Evolutionary conservation across 2,888 invertebrate species (phyloP).

Genomic region (Hydraecia micacea): DNA sequence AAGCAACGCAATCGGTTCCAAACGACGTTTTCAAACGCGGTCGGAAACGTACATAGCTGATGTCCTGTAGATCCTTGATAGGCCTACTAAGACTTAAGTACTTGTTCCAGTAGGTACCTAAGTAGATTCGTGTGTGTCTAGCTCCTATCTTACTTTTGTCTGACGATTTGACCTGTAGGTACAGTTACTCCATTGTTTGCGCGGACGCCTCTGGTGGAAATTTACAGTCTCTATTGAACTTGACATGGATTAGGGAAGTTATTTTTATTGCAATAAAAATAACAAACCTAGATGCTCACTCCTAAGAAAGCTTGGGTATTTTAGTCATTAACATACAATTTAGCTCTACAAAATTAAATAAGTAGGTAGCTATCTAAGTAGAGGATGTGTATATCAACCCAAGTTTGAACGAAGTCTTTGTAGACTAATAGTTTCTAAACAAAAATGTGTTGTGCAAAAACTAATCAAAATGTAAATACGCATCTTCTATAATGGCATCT

Average conservation of each 20-base stretch:
- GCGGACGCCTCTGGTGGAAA: neutral
- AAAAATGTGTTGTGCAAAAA: neutral
- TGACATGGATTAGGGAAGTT: neutral
- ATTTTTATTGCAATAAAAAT: neutral
- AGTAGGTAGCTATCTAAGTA: neutral
- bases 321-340: neutral
- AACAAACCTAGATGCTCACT: too few relatives aligned
- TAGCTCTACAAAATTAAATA: neutral
- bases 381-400: neutral
- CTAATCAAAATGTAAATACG: neutral
- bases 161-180: neutral
- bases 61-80: neutral
- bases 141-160: constrained; percentile 24
- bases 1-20: constrained; percentile 45
- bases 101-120: constrained; percentile 21
- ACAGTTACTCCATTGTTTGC: neutral
- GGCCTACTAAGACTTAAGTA: neutral
- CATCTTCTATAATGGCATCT: neutral
- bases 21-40: constrained; percentile 45
- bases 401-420: neutral
- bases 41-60: constrained; percentile 37
- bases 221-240: neutral
- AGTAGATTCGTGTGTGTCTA: constrained; percentile 49
- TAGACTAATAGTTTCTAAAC: neutral
- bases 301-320: too few relatives aligned